Conservation (phyloP, 2,113 vertebrate genomes). For the Lichenostomus cassidix region DNA sequence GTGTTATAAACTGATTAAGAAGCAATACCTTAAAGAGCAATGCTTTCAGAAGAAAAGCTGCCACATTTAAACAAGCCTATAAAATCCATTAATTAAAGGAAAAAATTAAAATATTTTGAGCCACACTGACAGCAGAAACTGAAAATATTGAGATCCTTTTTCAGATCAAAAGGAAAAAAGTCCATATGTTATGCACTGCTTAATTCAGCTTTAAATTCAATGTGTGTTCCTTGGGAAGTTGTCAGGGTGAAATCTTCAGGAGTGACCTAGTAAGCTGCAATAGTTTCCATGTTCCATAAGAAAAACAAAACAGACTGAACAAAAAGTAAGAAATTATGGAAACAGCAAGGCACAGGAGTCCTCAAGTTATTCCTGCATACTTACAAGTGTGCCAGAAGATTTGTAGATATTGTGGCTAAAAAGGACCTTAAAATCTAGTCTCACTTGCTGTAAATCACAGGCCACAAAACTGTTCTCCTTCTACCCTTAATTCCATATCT, state of each 20-base stretch:
- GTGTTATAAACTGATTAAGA: not conserved
- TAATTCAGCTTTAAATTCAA: not conserved
- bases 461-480: not conserved
- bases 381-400: not conserved
- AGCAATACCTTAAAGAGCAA: not conserved
- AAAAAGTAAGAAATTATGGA: not conserved
- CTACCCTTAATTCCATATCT: accelerated
- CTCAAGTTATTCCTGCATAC: not conserved
- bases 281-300: not conserved
- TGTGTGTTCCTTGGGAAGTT: not conserved
- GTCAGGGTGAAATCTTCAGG: not conserved
- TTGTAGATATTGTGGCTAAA: not conserved
- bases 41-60: not conserved
- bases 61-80: not conserved
- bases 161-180: not conserved
- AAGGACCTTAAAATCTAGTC: not conserved
- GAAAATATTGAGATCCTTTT: not conserved
- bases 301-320: not conserved
- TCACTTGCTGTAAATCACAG: not conserved
- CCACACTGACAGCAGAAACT: not conserved
- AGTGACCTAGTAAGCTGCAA: not conserved
- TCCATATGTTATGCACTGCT: not conserved
- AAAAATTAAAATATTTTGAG: not conserved
- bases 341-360: not conserved
- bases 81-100: not conserved